Base-by-base conservation (phyloP, 1,140 invertebrate species). In the Drosophila subpulchrella region DNA sequence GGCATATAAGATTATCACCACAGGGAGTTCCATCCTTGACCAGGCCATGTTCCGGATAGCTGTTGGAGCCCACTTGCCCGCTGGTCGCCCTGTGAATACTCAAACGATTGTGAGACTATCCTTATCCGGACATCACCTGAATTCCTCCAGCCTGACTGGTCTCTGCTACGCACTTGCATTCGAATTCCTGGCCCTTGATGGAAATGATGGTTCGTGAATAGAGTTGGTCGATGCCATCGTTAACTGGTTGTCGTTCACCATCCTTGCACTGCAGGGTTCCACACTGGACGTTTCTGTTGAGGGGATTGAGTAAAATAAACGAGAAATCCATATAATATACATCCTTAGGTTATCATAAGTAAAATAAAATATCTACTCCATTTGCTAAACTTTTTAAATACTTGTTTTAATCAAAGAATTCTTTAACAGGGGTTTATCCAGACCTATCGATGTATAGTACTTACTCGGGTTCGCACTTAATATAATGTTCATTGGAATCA, bases 11-110 rank as follows among this genome's bases (percentile, higher is more conserved):
- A 93, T 97, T 96, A 78, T 97, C 96, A 34, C 97, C 97, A 92
- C 97, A 98, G n/a, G 96, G 96, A 24, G 97, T 98, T 10, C 97
- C 97, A 93, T 98, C 97, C 66, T 94, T 94, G 24, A 98, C 97
- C 57, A 98, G 93, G 0, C 97, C 97, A 81, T 96, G 93, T 42
- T 95, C 94, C 6, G 95, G 94, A 65, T 95, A 94, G 74, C 95
- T 95, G 27, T 94, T 93, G 47, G 94, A 94, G 54, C 95, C 95
- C 47, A 94, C 94, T 65, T 94, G 94, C 24, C 96, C 96, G 70
- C 94, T 95, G 3, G 95, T 96, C 11, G 96, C 95, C 92, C 96
- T 97, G 93, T 54, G 90, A 93, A 67, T 36, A 12, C 32, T 6
- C 38, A 59, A 55, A 48, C 34, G n/a, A 39, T 44, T 10, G 36